Evolutionary conservation across 1,140 invertebrate species (phyloP), one percentile per base, ranked within the genome.

Genomic region (Platyscapa corneri): DNA sequence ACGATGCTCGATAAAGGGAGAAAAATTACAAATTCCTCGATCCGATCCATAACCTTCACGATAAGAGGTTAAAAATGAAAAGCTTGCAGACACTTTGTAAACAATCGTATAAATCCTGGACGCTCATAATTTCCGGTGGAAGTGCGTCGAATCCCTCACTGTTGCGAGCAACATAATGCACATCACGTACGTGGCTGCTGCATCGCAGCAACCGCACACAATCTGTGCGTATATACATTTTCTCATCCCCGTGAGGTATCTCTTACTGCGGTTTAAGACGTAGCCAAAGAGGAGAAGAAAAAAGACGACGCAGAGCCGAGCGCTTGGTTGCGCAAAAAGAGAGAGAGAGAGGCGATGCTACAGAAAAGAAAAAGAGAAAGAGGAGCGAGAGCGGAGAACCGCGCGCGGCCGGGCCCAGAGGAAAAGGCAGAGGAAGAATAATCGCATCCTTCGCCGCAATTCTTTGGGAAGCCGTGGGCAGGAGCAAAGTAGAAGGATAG

Each of bases 401-500:
- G 34, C 34, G 67, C 67, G 70, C 70, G 23, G 70, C 20, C 27
- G 70, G 37, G 27, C 34, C 27, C 39, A n/a, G 39, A 74, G 70
- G 37, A 72, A 39, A 10, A 39, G 34, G 67, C 34, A 74, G 84
- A 84, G 37, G 65, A 80, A 80, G 78, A 80, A 85, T 67, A 85
- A 82, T 85, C 77, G 84, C 78, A 85, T 85, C 74, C 70, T 86
- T 82, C 80, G 85, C 80, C 32, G 72, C 74, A 65, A 78, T 82
- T 77, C 80, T 78, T 60, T 77, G 67, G 42, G 60, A 67, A 83
- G 64, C 75, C 85, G 87, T 89, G 85, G 88, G 86, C 87, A 88
- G 88, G 88, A 88, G 88, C 86, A 88, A 88, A 86, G 82, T 77
- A 86, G 88, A 90, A 88, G 88, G 88, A 89, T 88, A 88, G 88